Percentiles rank a stretch among this genome's conserved stretches.
These are phyloP conservation scores for Drosophila meridionalis DNA, from an alignment of 2,888 invertebrate species.

Conservation along the genomic window DNA sequence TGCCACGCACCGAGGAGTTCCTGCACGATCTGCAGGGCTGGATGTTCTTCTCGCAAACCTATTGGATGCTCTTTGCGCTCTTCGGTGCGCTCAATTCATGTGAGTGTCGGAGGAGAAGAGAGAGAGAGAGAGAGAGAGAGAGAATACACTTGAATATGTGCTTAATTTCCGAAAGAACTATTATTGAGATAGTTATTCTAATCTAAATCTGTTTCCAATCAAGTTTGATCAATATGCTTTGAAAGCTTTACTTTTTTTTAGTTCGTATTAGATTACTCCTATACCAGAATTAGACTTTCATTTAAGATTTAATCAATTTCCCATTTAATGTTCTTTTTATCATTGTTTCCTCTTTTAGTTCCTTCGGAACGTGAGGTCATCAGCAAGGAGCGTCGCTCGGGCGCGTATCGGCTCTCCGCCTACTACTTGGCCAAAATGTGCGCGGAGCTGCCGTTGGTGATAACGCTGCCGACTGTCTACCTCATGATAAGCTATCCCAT, in stretches of 20 bases:
- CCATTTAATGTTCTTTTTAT: background rate
- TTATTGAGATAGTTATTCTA: too few relatives aligned
- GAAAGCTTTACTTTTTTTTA: too few relatives aligned
- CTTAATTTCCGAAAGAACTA: background rate
- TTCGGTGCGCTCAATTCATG: constrained; percentile 92
- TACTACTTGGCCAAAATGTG: constrained; percentile 93
- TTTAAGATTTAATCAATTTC: too few relatives aligned
- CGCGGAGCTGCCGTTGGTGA: constrained; percentile 91
- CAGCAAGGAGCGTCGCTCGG: constrained; percentile 91
- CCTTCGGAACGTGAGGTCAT: constrained; percentile 92
- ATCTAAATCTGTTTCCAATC: too few relatives aligned
- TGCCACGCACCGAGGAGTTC: constrained; percentile 90
- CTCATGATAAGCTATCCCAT: constrained; percentile 91
- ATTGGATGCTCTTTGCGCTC: constrained; percentile 93
- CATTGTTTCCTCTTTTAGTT: constrained; percentile 85
- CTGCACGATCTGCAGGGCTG: constrained; percentile 92
- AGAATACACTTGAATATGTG: background rate
- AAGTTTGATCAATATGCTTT: too few relatives aligned
- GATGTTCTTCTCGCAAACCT: constrained; percentile 93
- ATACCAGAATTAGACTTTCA: too few relatives aligned
- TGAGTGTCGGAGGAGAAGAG: constrained; percentile 85
- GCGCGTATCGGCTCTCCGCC: constrained; percentile 91
- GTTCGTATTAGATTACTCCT: too few relatives aligned
- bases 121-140: background rate
- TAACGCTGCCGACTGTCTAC: constrained; percentile 91